Base-by-base conservation (phyloP, 2,888 invertebrate species). In the Acanthosoma haemorrhoidale region DNA sequence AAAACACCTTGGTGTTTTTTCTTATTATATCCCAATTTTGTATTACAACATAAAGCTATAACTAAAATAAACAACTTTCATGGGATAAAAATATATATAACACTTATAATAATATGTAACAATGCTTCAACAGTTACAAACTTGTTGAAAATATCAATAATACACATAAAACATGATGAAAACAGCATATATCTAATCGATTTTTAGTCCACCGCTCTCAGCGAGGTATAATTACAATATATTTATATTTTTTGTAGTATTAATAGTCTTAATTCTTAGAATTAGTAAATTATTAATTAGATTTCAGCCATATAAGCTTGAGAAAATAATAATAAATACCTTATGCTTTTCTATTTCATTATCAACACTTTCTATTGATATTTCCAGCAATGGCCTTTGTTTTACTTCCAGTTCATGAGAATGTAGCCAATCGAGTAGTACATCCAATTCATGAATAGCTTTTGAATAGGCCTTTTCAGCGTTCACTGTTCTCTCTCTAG, bases 381-480 rank as follows among this genome's bases (percentile, higher is more conserved):
- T 85, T 75, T 89, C 89, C 0, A 94, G 81, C 8, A 94, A 81
- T 3, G 95, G 95, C 64, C 94, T 83, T 0, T 92, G 91, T 77
- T 91, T 90, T 9, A 92, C 88, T 0, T 86, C 83, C 0, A 88
- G 88, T 81, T 95, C 94, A 75, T 91, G 91, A 41, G 87, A 86
- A 75, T 92, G 92, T 51, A 95, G 81, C 87, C 89, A 90, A 78
- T 92, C 91, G 11, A 95, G 82, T 21, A 92, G 89, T 66, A 88
- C 88, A 38, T 91, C 89, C n/a, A 95, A 79, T 78, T 94, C 93
- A 32, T 88, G 85, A 1, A 89, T 88, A 67, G 95, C 82, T 81
- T 94, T 92, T 76, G 88, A 88, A 78, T 94, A 92, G 77, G 95
- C 94, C 21, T 93, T 93, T 5, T 92, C 89, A 0, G 92, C 91